Percentiles rank a stretch among this genome's conserved stretches.
Conservation (phyloP, 2,113 vertebrate species). For the Passer montanus region DNA sequence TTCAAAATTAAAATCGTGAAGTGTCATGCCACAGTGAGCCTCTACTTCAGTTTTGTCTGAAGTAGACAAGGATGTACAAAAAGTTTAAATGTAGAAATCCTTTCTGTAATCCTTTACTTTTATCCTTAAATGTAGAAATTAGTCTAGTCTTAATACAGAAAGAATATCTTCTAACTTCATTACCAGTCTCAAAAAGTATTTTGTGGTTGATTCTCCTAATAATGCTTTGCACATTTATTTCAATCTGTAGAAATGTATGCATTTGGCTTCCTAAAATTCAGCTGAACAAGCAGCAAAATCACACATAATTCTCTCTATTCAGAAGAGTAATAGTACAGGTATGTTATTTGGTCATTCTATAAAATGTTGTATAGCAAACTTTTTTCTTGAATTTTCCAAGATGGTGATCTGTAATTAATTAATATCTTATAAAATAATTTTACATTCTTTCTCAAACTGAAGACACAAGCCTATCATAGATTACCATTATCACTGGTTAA, state of each 20-base stretch:
- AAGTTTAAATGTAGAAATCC: neutral
- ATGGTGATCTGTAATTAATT: neutral
- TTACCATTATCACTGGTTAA: neutral
- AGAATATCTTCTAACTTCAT: neutral
- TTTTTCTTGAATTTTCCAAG: neutral
- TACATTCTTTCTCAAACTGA: neutral
- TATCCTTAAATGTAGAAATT: neutral
- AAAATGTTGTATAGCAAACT: neutral
- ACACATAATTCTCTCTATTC: neutral
- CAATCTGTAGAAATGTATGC: neutral
- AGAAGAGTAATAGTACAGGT: neutral
- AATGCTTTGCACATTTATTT: neutral
- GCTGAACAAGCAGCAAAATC: neutral
- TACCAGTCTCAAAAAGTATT: neutral
- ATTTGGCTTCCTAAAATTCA: neutral
- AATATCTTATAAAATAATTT: neutral
- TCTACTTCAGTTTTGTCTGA: neutral
- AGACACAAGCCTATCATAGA: neutral
- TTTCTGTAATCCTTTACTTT: neutral
- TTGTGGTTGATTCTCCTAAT: neutral
- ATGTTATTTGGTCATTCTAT: neutral
- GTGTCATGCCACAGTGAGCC: accelerated
- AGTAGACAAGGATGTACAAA: neutral
- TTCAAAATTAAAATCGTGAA: neutral
- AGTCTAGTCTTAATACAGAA: neutral